Base-by-base conservation (phyloP, 2,113 vertebrate species). In the Gobio gobio region DNA sequence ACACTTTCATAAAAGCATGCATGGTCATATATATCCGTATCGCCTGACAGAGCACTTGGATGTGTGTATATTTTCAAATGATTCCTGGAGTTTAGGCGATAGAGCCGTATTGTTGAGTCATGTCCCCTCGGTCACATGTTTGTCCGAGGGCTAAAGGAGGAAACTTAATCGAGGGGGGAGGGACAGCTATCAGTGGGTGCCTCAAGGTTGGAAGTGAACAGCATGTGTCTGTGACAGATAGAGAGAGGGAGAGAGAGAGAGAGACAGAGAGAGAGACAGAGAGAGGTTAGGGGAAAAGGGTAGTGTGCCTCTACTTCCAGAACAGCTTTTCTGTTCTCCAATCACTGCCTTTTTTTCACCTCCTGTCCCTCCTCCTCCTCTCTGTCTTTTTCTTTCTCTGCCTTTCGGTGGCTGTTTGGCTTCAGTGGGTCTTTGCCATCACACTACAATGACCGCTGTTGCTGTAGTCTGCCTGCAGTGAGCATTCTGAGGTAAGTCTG, bases 401-500 rank as follows among this genome's bases (percentile, higher is more conserved):
- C 22, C 58, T 82, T 86, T 78, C 73, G 64, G 64, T 78, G 82
- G 76, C 86, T 73, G 43, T 36, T 58, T 78, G 45, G 72, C 76
- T 78, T 88, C 86, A 82, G 88, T 88, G 86, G 78, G 73, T 76
- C 78, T 88, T 88, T 89, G 83, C 81, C 83, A 82, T 85, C 59
- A 49, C 87, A 76, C 77, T 87, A 85, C 83, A 84, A 91, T 90
- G 90, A 84, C 86, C 77, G 68, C 87, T 82, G 85, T 89, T 70
- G 80, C 81, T 83, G 86, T 88, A 85, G 83, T 70, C 81, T 68
- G 63, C 86, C 87, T 82, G 87, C 89, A 89, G 88, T 89, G 76
- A 90, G 85, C 85, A 86, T 85, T 85, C 49, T 58, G 83, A 90
- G 90, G 90, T 91, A 87, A 87, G 88, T 51, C 61, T 29, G 5